Conservation (phyloP, 2,888 invertebrate species). For the Drosophila aldrichi region DNA sequence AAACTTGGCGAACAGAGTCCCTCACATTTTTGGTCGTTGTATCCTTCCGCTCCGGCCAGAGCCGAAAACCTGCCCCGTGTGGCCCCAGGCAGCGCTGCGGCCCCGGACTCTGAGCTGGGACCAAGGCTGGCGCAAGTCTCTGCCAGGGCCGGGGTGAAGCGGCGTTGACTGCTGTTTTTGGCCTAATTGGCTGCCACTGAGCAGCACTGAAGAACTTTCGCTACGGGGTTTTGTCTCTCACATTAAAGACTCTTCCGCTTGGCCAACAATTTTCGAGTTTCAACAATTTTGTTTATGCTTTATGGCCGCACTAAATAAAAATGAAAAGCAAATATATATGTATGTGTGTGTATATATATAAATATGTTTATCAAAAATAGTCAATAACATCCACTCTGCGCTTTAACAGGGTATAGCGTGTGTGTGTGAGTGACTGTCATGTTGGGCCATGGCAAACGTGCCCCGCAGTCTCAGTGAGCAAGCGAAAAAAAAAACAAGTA, state of each 20-base stretch:
- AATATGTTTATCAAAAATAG: background rate
- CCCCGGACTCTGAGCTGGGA: constrained; percentile 2
- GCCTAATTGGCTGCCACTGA: constrained; percentile 76
- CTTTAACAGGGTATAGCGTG: background rate
- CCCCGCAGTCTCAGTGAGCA: background rate
- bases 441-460: background rate
- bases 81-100: constrained; percentile 37
- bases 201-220: constrained; percentile 50
- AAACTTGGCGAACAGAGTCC: constrained; percentile 56
- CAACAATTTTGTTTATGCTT: constrained; percentile 15
- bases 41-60: constrained; percentile 41
- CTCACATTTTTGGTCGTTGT: constrained; percentile 44
- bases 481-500: background rate
- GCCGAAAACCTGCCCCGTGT: constrained; percentile 38
- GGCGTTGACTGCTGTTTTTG: constrained; percentile 53
- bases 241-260: constrained; percentile 33
- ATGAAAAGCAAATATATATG: background rate
- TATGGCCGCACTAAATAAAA: background rate
- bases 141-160: background rate
- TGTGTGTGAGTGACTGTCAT: background rate
- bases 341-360: background rate
- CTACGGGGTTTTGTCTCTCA: constrained; percentile 43
- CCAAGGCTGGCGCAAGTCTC: background rate
- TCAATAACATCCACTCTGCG: background rate
- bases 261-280: constrained; percentile 20